phyloP scores from a whole-genome alignment of 37 sponge, comb jelly and placozoan species.

The Oscarella lobularis region DNA sequence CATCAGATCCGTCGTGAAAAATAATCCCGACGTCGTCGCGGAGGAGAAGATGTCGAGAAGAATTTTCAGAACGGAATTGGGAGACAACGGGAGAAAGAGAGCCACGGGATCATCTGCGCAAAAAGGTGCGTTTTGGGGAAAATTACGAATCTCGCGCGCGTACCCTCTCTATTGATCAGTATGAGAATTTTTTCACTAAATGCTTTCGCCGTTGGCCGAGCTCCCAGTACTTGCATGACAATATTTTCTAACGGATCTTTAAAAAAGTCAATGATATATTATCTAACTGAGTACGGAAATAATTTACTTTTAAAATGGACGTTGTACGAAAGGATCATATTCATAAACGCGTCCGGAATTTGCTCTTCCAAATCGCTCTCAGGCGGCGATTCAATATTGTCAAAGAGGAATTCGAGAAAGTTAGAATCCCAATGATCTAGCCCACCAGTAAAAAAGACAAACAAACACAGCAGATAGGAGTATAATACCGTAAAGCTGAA shows the following conservation, averaged over 20 bases:
- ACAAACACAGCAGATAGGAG: too few species aligned
- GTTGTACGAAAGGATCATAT: conserved; percentile 61
- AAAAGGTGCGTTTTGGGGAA: background rate
- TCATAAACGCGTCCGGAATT: conserved; percentile 49
- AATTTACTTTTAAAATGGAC: conserved; percentile 25
- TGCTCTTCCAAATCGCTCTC: conserved; percentile 34
- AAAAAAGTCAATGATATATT: background rate
- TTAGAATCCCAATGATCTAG: conserved; percentile 59
- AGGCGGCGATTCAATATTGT: conserved; percentile 53
- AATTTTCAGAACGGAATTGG: conserved; percentile 62
- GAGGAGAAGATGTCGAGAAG: conserved; percentile 50
- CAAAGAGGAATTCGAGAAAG: conserved; percentile 57
- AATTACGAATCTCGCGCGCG: background rate
- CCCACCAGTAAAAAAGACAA: too few species aligned
- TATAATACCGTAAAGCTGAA: conserved; percentile 69
- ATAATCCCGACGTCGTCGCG: conserved; percentile 31
- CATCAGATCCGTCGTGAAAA: conserved; percentile 69
- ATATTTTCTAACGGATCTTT: conserved; percentile 46
- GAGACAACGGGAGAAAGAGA: conserved; percentile 37
- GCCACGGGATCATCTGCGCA: conserved; percentile 69
- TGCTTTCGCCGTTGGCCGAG: conserved; percentile 17
- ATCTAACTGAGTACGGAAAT: background rate
- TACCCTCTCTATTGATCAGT: conserved; percentile 71
- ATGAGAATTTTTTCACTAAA: conserved; percentile 79
- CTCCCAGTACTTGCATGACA: conserved; percentile 50